These are phyloP conservation scores for Anthonomus grandis DNA, from an alignment of 1,140 invertebrate species.

Conservation along the genomic window DNA sequence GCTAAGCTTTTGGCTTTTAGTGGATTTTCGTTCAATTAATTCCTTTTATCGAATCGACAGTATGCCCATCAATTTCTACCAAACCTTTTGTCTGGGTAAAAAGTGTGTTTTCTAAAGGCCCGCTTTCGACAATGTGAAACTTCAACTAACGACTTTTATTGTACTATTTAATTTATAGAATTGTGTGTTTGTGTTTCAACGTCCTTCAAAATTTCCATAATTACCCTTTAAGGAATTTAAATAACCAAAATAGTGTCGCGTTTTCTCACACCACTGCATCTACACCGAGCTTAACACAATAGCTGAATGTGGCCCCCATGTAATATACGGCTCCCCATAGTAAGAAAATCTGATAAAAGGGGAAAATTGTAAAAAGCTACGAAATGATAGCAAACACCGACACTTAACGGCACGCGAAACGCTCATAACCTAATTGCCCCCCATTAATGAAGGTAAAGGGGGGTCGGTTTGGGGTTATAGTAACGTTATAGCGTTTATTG, in stretches of 20 bases:
- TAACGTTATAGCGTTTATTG: slow-evolving; percentile 30
- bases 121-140: background rate
- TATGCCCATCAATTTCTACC: slow-evolving; percentile 6
- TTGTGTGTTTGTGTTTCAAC: too few relatives aligned
- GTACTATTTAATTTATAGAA: background rate
- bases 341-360: slow-evolving; percentile 25
- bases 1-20: slow-evolving; percentile 20
- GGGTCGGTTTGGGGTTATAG: slow-evolving; percentile 10
- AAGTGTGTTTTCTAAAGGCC: background rate
- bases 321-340: background rate
- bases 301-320: slow-evolving; percentile 10
- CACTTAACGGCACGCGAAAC: slow-evolving; percentile 30
- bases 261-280: too few relatives aligned
- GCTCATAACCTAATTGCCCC: slow-evolving; percentile 31
- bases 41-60: slow-evolving; percentile 11
- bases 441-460: slow-evolving; percentile 13
- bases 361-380: slow-evolving; percentile 28
- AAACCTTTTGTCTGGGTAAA: slow-evolving; percentile 2
- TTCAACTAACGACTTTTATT: background rate
- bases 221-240: background rate
- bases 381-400: slow-evolving; percentile 30
- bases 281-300: too few relatives aligned
- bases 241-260: too few relatives aligned
- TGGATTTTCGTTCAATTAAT: slow-evolving; percentile 13
- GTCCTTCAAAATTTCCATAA: too few relatives aligned